Percentiles rank a stretch among this genome's conserved stretches.
phyloP scores from a whole-genome alignment of 1,140 invertebrate species.

The Bombus superbus region DNA sequence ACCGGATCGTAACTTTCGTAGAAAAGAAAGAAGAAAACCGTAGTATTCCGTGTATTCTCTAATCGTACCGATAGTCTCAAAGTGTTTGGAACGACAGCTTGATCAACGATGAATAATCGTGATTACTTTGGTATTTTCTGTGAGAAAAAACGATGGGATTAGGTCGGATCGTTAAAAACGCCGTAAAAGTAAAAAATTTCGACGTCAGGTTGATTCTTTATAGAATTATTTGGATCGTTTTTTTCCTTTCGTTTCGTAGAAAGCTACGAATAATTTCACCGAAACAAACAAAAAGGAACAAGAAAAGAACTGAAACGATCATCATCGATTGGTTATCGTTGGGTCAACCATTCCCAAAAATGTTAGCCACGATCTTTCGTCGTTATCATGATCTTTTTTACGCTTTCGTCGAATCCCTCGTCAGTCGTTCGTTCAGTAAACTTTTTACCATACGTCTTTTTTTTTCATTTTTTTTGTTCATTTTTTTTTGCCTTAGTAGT shows the following conservation, averaged over 20 bases:
- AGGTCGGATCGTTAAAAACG: not conserved
- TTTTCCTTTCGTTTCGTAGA: not conserved
- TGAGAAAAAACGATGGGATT: not conserved
- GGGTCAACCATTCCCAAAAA: not conserved
- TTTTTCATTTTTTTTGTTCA: not conserved
- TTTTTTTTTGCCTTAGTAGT: constrained; percentile 38
- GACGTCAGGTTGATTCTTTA: not conserved
- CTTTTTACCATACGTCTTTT: constrained; percentile 28
- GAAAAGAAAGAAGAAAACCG: constrained; percentile 27
- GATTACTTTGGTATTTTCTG: not conserved
- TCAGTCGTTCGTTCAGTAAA: constrained; percentile 41
- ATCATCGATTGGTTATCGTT: constrained; percentile 6
- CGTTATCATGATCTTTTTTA: not conserved
- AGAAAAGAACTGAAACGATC: not conserved
- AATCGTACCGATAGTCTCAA: constrained; percentile 7
- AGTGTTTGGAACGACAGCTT: constrained; percentile 14
- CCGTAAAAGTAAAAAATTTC: not conserved
- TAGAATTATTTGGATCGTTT: not conserved
- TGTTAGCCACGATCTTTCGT: not conserved
- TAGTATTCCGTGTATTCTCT: constrained; percentile 9
- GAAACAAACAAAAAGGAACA: not conserved
- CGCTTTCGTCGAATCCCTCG: constrained; percentile 21
- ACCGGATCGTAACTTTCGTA: not conserved
- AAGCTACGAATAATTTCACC: not conserved
- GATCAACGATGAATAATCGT: constrained; percentile 11